Conservation (phyloP, 2,797 vertebrate species). For the Cyclura pinguis region DNA sequence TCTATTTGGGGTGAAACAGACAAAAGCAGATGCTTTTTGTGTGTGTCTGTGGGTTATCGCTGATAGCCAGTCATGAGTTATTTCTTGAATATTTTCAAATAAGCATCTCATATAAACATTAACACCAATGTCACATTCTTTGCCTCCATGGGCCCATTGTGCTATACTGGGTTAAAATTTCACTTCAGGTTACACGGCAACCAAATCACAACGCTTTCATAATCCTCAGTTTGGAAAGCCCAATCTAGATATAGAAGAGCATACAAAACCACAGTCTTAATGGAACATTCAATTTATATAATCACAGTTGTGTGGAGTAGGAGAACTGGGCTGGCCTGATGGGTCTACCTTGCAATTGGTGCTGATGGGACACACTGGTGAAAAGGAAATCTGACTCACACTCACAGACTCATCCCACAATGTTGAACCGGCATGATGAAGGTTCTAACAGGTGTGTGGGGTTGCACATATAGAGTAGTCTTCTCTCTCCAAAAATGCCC, state of each 20-base stretch:
- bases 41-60: neutral
- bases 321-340: neutral
- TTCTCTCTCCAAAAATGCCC: neutral
- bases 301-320: neutral
- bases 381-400: neutral
- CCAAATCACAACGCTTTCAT: neutral
- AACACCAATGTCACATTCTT: constrained; percentile 14
- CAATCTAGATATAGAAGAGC: neutral
- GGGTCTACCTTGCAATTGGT: too few relatives aligned
- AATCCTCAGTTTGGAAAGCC: neutral
- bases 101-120: constrained; percentile 1
- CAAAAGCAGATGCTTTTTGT: constrained; percentile 1
- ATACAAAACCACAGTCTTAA: neutral
- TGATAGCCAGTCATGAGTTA: neutral
- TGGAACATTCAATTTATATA: neutral
- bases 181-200: neutral
- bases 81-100: constrained; percentile 3
- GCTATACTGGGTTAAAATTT: neutral
- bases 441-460: too few relatives aligned
- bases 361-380: neutral
- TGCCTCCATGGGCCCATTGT: neutral
- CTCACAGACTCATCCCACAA: neutral
- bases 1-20: neutral
- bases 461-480: neutral
- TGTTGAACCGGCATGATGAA: neutral